phyloP scores from a whole-genome alignment of 1,140 invertebrate species.

The Drosophila quadrilineata region DNA sequence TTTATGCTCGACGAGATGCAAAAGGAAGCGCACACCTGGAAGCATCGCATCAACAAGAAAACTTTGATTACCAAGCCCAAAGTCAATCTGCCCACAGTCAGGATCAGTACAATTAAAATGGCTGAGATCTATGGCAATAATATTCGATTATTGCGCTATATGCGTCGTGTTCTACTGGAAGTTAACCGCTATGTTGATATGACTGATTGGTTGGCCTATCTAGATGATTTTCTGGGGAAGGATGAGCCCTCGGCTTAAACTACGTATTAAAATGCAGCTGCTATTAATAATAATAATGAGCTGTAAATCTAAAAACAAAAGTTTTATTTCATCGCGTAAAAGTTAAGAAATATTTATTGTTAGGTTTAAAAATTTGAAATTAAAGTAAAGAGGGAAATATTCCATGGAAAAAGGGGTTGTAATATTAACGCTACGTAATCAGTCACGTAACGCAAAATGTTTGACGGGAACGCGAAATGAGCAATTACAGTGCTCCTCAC shows the following conservation, averaged over 20 bases:
- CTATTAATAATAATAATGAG: constrained; percentile 19
- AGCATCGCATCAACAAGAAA: constrained; percentile 45
- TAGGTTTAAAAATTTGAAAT: too few species aligned
- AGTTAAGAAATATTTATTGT: too few species aligned
- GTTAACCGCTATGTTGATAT: constrained; percentile 30
- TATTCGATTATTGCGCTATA: constrained; percentile 41
- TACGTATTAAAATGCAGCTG: background rate
- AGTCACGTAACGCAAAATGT: constrained; percentile 5
- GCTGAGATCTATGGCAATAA: constrained; percentile 45
- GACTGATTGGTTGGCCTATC: constrained; percentile 43
- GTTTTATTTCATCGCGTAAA: too few species aligned
- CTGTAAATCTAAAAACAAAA: too few species aligned
- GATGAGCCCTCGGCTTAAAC: constrained; percentile 25
- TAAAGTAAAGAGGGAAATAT: too few species aligned
- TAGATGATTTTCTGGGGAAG: constrained; percentile 41
- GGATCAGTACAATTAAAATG: constrained; percentile 35
- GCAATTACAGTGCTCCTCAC: background rate
- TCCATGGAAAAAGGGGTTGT: too few species aligned
- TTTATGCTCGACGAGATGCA: constrained; percentile 62
- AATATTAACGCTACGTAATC: background rate
- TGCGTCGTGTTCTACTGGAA: constrained; percentile 35
- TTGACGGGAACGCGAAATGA: constrained; percentile 4
- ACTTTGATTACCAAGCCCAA: constrained; percentile 40
- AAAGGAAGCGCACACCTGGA: constrained; percentile 61
- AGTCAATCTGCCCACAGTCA: constrained; percentile 54